Percentiles rank a stretch among this genome's conserved stretches.
These are phyloP conservation scores for Phaethon lepturus DNA, from an alignment of 2,113 vertebrate species.

Conservation along the genomic window DNA sequence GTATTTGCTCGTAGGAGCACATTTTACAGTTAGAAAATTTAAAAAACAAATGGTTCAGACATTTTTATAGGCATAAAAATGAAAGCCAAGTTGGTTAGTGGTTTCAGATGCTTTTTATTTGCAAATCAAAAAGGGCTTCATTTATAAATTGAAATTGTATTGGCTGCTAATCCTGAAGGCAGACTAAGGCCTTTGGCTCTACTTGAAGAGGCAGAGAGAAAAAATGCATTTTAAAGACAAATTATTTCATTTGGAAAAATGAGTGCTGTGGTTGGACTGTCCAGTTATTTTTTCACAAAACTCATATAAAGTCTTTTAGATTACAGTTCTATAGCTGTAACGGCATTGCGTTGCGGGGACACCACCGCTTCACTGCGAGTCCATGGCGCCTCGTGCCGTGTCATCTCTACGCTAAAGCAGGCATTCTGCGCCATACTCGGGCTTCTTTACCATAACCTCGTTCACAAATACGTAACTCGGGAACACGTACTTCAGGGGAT, in stretches of 20 bases:
- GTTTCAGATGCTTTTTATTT: conserved; percentile 68
- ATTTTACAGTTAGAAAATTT: conserved; percentile 64
- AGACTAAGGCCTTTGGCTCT: neutral
- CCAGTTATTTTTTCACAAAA: conserved; percentile 22
- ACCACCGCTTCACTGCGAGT: rapidly evolving
- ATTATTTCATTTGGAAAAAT: conserved; percentile 58
- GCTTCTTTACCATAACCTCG: neutral
- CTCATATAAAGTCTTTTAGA: neutral
- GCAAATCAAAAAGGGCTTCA: conserved; percentile 34
- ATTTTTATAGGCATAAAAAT: conserved; percentile 67
- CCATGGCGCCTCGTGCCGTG: rapidly evolving
- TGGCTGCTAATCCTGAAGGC: conserved; percentile 6
- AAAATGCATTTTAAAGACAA: conserved; percentile 1
- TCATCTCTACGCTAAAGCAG: rapidly evolving
- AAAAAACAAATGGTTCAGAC: conserved; percentile 59
- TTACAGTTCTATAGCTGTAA: rapidly evolving
- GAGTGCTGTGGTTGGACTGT: conserved; percentile 44
- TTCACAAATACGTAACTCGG: rapidly evolving
- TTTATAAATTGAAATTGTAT: conserved; percentile 30
- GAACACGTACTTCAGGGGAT: neutral
- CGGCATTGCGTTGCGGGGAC: neutral
- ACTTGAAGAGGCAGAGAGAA: neutral
- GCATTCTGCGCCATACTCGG: rapidly evolving
- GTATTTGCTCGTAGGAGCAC: neutral
- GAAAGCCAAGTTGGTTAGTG: conserved; percentile 55